Conservation (phyloP, 2,113 vertebrate species). For the Xenopus borealis region DNA sequence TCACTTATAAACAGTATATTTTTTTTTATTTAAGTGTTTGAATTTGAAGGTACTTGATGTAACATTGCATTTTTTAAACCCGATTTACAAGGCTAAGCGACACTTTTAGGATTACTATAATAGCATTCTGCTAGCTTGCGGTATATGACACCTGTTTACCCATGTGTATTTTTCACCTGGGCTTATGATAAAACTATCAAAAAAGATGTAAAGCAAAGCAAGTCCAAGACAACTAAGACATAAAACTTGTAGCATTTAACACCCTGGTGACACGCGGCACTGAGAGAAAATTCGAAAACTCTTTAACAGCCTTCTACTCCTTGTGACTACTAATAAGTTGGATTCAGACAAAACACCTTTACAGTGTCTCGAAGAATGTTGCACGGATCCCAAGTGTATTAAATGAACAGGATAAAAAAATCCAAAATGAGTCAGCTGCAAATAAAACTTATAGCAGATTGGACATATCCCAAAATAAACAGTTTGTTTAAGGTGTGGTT, state of each 20-base stretch:
- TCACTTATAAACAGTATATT: too few species aligned
- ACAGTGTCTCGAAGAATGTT: too few species aligned
- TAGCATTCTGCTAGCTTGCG: neutral
- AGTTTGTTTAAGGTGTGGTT: too few species aligned
- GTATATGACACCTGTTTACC: conserved; percentile 8
- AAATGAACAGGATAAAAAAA: too few species aligned
- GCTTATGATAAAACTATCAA: conserved; percentile 5
- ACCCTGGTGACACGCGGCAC: conserved; percentile 8
- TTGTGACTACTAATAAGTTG: too few species aligned
- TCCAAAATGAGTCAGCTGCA: too few species aligned
- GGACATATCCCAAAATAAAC: too few species aligned
- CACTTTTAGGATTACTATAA: neutral
- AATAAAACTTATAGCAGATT: too few species aligned
- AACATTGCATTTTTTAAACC: neutral
- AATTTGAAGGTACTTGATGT: neutral
- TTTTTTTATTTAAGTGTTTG: neutral
- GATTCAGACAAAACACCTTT: too few species aligned
- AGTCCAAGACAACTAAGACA: conserved; percentile 6
- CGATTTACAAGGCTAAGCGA: neutral
- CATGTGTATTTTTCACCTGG: conserved; percentile 17
- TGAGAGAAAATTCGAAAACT: too few species aligned
- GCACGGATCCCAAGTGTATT: too few species aligned
- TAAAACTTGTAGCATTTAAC: conserved; percentile 10
- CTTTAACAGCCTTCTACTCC: too few species aligned
- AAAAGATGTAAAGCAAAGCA: conserved; percentile 5